Evolutionary conservation across 2,888 invertebrate species (phyloP).

Genomic region (Epicampocera succincta): DNA sequence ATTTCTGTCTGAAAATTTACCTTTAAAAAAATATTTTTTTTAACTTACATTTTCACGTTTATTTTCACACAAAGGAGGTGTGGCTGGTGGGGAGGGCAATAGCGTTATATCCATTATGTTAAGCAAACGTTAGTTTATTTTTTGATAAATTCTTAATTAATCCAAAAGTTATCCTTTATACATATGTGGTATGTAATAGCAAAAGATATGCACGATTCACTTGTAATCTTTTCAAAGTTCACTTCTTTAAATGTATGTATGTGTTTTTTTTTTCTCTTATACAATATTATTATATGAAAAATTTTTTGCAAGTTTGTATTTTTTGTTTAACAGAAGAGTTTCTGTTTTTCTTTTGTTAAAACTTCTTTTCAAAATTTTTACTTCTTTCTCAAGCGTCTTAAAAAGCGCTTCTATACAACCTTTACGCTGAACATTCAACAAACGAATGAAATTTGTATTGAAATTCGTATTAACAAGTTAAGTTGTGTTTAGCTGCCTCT

Average conservation of each 20-base stretch:
- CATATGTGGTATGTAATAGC: slow-evolving; percentile 21
- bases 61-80: slow-evolving; percentile 85
- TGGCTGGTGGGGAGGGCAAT: slow-evolving; percentile 87
- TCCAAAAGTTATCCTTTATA: slow-evolving; percentile 60
- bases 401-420: slow-evolving; percentile 73
- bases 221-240: slow-evolving; percentile 47
- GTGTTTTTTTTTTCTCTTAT: slow-evolving; percentile 27
- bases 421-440: slow-evolving; percentile 80
- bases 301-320: slow-evolving; percentile 1
- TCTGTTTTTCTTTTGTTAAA: slow-evolving; percentile 10
- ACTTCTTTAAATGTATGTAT: not conserved
- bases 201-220: not conserved
- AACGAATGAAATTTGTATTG: slow-evolving; percentile 78
- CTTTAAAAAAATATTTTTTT: slow-evolving; percentile 26
- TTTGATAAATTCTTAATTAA: slow-evolving; percentile 51
- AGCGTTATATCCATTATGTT: slow-evolving; percentile 79
- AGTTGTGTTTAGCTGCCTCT: slow-evolving; percentile 55
- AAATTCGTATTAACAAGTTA: slow-evolving; percentile 65
- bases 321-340: slow-evolving; percentile 28
- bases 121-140: slow-evolving; percentile 44
- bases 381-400: slow-evolving; percentile 40
- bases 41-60: slow-evolving; percentile 80
- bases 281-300: slow-evolving; percentile 13
- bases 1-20: not conserved
- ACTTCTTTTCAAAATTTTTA: slow-evolving; percentile 18